Conservation (phyloP, 2,888 invertebrate species). For the Keiferia lycopersicella region DNA sequence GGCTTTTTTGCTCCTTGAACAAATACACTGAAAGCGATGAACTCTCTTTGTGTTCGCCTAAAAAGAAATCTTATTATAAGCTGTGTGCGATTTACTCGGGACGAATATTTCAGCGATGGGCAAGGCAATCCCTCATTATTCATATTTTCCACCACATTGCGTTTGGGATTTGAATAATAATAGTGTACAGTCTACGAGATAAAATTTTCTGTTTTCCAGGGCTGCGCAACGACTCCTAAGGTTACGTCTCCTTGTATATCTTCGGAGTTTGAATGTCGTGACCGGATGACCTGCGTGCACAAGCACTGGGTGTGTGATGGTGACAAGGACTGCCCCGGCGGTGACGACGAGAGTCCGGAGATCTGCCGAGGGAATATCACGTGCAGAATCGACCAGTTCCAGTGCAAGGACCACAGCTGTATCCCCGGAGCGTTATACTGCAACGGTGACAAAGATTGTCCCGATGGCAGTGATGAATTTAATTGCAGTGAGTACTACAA, state of each 20-base stretch:
- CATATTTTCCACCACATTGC: constrained; percentile 13
- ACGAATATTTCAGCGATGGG: constrained; percentile 6
- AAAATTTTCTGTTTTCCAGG: constrained; percentile 63
- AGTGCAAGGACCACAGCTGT: constrained; percentile 90
- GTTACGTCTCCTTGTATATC: constrained; percentile 84
- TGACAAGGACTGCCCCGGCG: constrained; percentile 90
- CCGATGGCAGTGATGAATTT: constrained; percentile 92
- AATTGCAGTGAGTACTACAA: constrained; percentile 85
- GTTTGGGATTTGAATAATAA: constrained; percentile 3
- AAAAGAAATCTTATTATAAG: constrained; percentile 15
- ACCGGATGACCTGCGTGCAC: constrained; percentile 90
- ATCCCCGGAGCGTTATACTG: constrained; percentile 91
- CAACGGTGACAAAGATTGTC: constrained; percentile 90
- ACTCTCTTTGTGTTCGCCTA: constrained; percentile 5
- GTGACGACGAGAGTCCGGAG: constrained; percentile 87
- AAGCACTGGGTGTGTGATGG: constrained; percentile 93
- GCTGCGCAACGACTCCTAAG: constrained; percentile 80
- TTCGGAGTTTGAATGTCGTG: constrained; percentile 89
- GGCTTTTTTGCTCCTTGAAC: constrained; percentile 11
- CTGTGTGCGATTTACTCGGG: constrained; percentile 13
- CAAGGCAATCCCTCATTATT: constrained; percentile 5
- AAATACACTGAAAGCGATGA: constrained; percentile 15
- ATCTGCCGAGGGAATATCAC: constrained; percentile 86
- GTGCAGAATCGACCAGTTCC: constrained; percentile 93
- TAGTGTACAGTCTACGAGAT: background rate